These are phyloP conservation scores for Arctocebus calabarensis DNA, from an alignment of 2,797 vertebrate species.

Conservation along the genomic window DNA sequence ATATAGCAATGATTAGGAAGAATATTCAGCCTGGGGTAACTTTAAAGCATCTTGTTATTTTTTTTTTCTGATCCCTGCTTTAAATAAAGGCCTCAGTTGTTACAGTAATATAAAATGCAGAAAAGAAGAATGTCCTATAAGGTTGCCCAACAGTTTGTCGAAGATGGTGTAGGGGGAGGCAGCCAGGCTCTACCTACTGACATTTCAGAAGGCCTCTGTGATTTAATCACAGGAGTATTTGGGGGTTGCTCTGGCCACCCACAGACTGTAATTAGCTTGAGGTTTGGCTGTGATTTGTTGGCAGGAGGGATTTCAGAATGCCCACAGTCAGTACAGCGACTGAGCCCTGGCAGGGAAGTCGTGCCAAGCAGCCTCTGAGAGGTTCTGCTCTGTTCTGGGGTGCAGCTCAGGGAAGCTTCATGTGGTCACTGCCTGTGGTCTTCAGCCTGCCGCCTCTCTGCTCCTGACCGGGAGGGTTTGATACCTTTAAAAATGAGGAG, in stretches of 20 bases:
- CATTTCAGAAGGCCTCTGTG: neutral
- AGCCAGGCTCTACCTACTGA: neutral
- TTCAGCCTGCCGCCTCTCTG: neutral
- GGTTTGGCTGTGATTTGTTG: slow-evolving; percentile 39
- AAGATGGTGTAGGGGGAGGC: neutral
- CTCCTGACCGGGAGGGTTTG: slow-evolving; percentile 39
- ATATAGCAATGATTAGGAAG: neutral
- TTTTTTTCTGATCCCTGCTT: neutral
- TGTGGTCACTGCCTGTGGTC: neutral
- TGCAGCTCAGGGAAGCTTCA: neutral
- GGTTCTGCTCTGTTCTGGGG: fast-evolving
- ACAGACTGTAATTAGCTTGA: neutral
- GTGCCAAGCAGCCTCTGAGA: neutral
- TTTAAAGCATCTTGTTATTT: neutral
- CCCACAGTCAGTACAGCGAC: neutral
- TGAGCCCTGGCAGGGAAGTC: neutral
- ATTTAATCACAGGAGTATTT: neutral
- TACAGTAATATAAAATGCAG: neutral
- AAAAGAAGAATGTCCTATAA: neutral
- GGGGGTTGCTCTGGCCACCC: neutral
- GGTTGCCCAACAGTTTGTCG: neutral
- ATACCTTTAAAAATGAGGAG: slow-evolving; percentile 65
- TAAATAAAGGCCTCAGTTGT: neutral
- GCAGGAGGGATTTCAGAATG: slow-evolving; percentile 28
- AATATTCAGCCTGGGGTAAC: neutral